Evolutionary conservation across 2,113 vertebrate species (phyloP), one percentile per base, ranked within the genome.

Genomic region (Cercocebus atys): DNA sequence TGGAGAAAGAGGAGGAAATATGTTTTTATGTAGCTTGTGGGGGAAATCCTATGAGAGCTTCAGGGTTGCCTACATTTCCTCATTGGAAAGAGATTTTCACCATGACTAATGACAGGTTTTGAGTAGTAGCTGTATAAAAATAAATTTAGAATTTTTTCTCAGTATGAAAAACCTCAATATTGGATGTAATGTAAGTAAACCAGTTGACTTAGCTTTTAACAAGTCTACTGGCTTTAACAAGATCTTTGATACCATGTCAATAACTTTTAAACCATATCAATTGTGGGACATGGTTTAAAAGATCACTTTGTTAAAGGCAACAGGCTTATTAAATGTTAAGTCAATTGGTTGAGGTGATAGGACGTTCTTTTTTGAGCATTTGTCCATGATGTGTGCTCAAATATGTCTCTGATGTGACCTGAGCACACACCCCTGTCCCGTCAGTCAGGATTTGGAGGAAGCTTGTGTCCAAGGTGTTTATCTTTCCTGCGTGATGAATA

Each of bases 361-460:
- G 47, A 45, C 18, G 2, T 78, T 55, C 55, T 84, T 27, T 50
- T n/a, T 32, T 17, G 32, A 76, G 13, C 50, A 76, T 3, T 14
- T 82, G 6, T 45, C 11, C 32, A 18, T 11, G 10, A 35, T 40
- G 14, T 50, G 20, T 35, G n/a, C 14, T 55, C 43, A 78, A 52
- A 78, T 45, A 57, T 1, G 1, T n/a, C 43, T 91, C n/a, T 72
- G 27, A 38, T 76, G 40, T 18, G 20, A 88, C 32, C 17, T 72
- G 38, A 73, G 6, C 23, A 11, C 5, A 59, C 5, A 59, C 6
- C 0, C 30, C n/a, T 7, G 5, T 5, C 3, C 25, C 10, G 1
- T 80, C 16, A 80, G 27, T 43, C 47, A 86, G 27, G 23, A 76
- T 84, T 14, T 64, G 20, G 40, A 11, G 6, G 35, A 90, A 45